Evolutionary conservation across 1,140 invertebrate genomes (phyloP).

Genomic region (Apolygus lucorum): DNA sequence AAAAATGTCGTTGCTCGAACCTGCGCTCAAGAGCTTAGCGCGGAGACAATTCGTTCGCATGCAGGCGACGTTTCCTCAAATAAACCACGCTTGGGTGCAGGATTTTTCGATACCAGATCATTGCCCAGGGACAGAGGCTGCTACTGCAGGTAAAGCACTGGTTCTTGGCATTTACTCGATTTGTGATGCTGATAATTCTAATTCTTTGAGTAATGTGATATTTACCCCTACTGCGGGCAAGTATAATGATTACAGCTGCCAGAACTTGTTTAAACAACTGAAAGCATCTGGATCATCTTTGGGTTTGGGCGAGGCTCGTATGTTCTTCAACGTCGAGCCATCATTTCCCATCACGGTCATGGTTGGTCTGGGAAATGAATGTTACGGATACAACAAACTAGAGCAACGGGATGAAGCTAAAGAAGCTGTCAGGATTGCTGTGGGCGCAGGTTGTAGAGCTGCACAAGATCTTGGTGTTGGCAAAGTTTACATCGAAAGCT

Average conservation of each 20-base stretch:
- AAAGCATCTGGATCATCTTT: conserved; percentile 18
- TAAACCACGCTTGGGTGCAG: too few species aligned
- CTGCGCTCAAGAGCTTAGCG: too few species aligned
- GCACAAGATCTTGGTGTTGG: conserved; percentile 51
- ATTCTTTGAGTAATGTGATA: too few species aligned
- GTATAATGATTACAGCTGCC: conserved; percentile 25
- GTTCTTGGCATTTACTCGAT: not conserved
- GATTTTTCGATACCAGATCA: too few species aligned
- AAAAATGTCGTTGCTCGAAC: too few species aligned
- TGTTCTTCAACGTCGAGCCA: conserved; percentile 53
- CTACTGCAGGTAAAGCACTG: conserved; percentile 18
- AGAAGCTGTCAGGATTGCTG: conserved; percentile 57
- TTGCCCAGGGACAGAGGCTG: too few species aligned
- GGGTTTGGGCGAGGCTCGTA: conserved; percentile 49
- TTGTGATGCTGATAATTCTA: conserved; percentile 7
- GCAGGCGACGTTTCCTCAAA: too few species aligned
- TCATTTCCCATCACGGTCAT: conserved; percentile 55
- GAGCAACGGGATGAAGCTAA: conserved; percentile 60
- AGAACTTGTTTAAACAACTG: conserved; percentile 26
- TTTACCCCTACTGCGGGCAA: conserved; percentile 27
- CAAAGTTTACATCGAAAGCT: conserved; percentile 56
- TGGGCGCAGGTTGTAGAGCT: conserved; percentile 54
- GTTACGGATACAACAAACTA: conserved; percentile 47
- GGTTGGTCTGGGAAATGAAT: conserved; percentile 59
- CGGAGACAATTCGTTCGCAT: too few species aligned